Percentiles rank a stretch among this genome's conserved stretches.
Conservation (phyloP, 2,797 vertebrate genomes). For the Paedocypris micromegethes region DNA sequence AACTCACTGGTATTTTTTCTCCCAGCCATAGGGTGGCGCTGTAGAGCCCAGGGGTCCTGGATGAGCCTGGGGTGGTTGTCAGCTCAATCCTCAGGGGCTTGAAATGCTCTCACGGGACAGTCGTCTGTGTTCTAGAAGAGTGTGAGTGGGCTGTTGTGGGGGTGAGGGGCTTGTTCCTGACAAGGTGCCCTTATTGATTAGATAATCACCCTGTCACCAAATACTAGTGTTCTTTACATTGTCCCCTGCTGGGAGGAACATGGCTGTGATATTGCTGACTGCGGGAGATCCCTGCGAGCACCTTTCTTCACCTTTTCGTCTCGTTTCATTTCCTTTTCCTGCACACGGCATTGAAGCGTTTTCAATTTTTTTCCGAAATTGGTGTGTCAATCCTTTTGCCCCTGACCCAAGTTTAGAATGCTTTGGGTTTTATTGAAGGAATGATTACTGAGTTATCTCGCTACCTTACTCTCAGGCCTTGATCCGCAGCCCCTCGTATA, state of each 20-base stretch:
- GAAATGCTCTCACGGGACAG: constrained; percentile 35
- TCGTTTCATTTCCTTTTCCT: constrained; percentile 28
- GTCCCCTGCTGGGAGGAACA: constrained; percentile 61
- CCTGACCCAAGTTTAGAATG: constrained; percentile 67
- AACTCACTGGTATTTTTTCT: constrained; percentile 6
- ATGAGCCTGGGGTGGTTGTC: constrained; percentile 27
- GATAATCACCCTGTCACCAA: constrained; percentile 71
- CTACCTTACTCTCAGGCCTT: constrained; percentile 48
- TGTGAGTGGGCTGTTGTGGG: constrained; percentile 9
- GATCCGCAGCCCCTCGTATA: constrained; percentile 51
- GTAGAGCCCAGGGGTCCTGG: constrained; percentile 20
- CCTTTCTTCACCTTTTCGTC: constrained; percentile 34
- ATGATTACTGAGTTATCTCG: constrained; percentile 65
- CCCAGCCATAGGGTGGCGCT: constrained; percentile 41
- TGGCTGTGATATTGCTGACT: constrained; percentile 42
- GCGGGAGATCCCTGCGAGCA: constrained; percentile 29
- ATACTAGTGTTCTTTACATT: constrained; percentile 63
- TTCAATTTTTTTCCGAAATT: constrained; percentile 72
- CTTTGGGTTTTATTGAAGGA: constrained; percentile 62
- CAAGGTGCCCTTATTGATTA: constrained; percentile 67
- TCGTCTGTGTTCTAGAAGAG: constrained; percentile 27
- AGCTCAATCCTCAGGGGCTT: constrained; percentile 18
- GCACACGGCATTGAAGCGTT: constrained; percentile 58
- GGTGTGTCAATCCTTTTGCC: constrained; percentile 66
- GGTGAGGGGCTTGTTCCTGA: constrained; percentile 5